Evolutionary conservation across 2,888 invertebrate genomes (phyloP).

Genomic region (Sinotaia quadrata): DNA sequence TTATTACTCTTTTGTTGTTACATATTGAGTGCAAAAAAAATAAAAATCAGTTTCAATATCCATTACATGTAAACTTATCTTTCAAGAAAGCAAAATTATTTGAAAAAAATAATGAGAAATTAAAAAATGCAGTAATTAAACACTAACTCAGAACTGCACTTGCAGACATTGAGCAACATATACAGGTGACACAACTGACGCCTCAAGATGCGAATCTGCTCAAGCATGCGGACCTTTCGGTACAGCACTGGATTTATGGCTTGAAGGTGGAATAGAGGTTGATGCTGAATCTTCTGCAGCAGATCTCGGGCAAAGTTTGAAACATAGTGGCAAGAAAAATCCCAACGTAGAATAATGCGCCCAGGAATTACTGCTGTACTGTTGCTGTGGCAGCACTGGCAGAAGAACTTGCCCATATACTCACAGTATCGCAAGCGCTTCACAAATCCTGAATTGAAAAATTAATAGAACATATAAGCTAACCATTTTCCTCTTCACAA

Average conservation of each 20-base stretch:
- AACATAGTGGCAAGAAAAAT: conserved; percentile 81
- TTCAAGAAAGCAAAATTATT: too few species aligned
- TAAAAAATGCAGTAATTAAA: background rate
- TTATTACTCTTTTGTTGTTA: too few species aligned
- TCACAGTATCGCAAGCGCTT: conserved; percentile 86
- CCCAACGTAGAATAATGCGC: conserved; percentile 74
- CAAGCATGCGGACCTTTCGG: conserved; percentile 78
- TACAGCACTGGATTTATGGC: conserved; percentile 82
- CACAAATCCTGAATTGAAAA: conserved; percentile 65
- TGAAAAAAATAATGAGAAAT: background rate
- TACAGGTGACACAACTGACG: conserved; percentile 81
- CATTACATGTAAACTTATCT: too few species aligned
- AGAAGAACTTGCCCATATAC: conserved; percentile 88
- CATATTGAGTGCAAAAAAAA: too few species aligned
- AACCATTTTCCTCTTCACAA: background rate
- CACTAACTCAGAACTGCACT: conserved; percentile 76
- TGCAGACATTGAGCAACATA: conserved; percentile 83
- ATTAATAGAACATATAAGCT: background rate
- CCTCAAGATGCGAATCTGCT: conserved; percentile 78
- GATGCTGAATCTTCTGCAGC: conserved; percentile 82
- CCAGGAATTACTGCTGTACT: conserved; percentile 80
- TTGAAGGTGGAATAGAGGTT: conserved; percentile 84
- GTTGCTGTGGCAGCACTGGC: conserved; percentile 88
- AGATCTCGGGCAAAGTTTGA: conserved; percentile 85
- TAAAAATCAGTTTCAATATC: too few species aligned